These are phyloP conservation scores for Semnornis frantzii DNA, from an alignment of 2,113 vertebrate genomes.

Conservation along the genomic window DNA sequence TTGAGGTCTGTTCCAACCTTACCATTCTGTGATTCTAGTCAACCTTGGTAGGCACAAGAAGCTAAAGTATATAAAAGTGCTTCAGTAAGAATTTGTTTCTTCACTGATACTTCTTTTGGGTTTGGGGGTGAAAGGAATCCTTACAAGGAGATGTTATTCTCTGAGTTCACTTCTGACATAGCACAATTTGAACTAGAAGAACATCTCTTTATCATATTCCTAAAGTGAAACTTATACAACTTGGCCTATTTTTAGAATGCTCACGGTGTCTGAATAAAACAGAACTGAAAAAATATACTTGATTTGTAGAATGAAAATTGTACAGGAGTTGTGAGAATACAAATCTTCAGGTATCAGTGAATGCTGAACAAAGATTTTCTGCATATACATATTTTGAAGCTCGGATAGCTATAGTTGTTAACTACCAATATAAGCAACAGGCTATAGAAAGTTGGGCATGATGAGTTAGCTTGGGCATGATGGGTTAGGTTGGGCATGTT, in stretches of 20 bases:
- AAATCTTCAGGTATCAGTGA: background rate
- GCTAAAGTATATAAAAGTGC: background rate
- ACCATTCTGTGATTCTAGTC: background rate
- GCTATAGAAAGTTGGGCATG: background rate
- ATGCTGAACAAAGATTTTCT: background rate
- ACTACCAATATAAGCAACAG: background rate
- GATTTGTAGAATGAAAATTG: background rate
- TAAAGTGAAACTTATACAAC: background rate
- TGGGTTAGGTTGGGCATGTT: no score
- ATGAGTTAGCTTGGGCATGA: no score
- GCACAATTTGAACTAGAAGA: background rate
- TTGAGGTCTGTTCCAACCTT: no score
- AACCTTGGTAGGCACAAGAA: background rate
- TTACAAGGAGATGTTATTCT: background rate
- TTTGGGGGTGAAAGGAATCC: background rate
- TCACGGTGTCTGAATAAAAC: background rate
- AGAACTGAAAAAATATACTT: background rate
- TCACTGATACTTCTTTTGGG: background rate
- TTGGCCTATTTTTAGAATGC: background rate
- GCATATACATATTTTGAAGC: accelerated
- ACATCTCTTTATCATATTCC: background rate
- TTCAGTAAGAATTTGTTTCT: background rate
- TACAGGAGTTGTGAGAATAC: background rate
- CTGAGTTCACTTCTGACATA: background rate
- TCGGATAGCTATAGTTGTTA: background rate